Base-by-base conservation (phyloP, 2,888 invertebrate species). In the Lypha dubia region DNA sequence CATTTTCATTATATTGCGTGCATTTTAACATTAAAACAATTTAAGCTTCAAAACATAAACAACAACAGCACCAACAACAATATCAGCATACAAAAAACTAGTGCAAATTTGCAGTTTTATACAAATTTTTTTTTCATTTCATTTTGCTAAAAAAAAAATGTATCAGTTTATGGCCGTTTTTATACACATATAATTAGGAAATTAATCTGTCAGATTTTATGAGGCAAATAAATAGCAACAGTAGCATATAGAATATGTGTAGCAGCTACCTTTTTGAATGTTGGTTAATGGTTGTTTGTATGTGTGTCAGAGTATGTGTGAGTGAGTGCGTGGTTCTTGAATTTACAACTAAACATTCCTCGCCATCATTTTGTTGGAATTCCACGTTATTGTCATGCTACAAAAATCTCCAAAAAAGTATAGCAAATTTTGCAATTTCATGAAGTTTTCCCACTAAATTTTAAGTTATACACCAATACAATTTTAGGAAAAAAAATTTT, bases 131-230 rank as follows among this genome's bases (percentile, higher is more conserved):
- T 24, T 15, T 60, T 58, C 15, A 11, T 53, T 56, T 68, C 32
- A 32, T 22, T 60, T 32, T 68, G 9, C 8, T 32, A 67, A 73
- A 49, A 46, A 71, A 32, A 44, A 63, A 24, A 24, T 63, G 65
- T 70, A 62, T 53, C 49, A 56, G 62, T 60, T 80, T 76, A 67
- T 77, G 76, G 71, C 28, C 28, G 51, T 80, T 86, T 79, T 85
- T 68, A 63, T 53, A 41, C 65, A 11, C 85, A 76, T 79, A 76
- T 86, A 87, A 88, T 87, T 87, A 87, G 86, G 81, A 87, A 86
- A 87, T 87, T 87, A 87, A 87, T 87, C 86, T 86, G 83, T 85
- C 86, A 86, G 85, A 63, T 82, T 86, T 87, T 86, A 87, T 84
- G 83, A 86, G 67, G 79, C 83, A 86, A 63, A 84, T 68, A 53